These are phyloP conservation scores for Conomelus anceps DNA, from an alignment of 2,888 invertebrate genomes.

Conservation along the genomic window DNA sequence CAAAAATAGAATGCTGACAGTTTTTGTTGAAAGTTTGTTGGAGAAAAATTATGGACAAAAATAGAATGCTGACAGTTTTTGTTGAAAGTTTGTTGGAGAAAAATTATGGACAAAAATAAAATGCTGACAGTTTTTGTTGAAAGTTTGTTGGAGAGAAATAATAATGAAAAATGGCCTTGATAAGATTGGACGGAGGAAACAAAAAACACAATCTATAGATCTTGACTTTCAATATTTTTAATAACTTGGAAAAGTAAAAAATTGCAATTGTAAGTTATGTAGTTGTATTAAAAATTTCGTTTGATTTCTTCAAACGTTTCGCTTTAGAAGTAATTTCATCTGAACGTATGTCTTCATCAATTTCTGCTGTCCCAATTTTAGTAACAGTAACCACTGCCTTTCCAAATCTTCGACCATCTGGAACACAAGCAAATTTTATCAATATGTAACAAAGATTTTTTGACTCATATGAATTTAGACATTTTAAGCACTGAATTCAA, in stretches of 20 bases:
- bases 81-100: too few species aligned
- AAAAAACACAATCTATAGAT: not conserved
- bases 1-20: too few species aligned
- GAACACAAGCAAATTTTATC: not conserved
- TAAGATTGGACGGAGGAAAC: not conserved
- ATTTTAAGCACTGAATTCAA: not conserved
- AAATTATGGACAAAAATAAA: too few species aligned
- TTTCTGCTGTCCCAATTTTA: not conserved
- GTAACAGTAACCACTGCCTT: not conserved
- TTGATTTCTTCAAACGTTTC: not conserved
- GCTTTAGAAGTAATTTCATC: not conserved
- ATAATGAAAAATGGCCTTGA: not conserved
- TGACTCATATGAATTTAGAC: not conserved
- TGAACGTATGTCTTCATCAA: not conserved
- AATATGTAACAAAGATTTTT: not conserved
- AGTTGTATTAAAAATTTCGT: not conserved
- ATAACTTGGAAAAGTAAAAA: not conserved
- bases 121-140: too few species aligned
- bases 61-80: too few species aligned
- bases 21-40: too few species aligned
- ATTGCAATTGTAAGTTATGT: not conserved
- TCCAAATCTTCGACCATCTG: conserved; percentile 1
- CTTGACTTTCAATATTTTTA: not conserved
- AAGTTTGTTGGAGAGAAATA: too few species aligned
- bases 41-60: too few species aligned